phyloP scores from a whole-genome alignment of 2,797 vertebrate species.

The Etheostoma perlongum region DNA sequence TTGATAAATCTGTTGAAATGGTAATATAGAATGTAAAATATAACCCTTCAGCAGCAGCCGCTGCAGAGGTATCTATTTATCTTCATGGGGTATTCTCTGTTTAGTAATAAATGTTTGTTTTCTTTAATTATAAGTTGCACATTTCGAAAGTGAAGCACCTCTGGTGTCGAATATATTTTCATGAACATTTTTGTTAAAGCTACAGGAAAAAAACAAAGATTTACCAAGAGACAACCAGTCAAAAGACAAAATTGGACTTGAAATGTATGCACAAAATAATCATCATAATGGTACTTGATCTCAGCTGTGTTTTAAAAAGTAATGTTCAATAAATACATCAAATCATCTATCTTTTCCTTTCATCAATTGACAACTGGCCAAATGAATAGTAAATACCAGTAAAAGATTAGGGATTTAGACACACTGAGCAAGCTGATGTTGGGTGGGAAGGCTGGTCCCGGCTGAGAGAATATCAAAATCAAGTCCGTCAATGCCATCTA shows the following conservation, averaged over 20 bases:
- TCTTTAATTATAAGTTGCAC: not conserved
- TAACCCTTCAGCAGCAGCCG: not conserved
- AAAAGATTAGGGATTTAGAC: not conserved
- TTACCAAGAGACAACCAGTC: conserved; percentile 1
- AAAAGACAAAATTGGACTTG: not conserved
- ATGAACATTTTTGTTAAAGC: conserved; percentile 3
- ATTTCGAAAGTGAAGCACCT: not conserved
- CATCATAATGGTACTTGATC: not conserved
- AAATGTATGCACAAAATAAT: conserved; percentile 16
- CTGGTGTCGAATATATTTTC: not conserved
- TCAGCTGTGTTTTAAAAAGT: not conserved
- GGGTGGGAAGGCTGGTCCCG: conserved; percentile 6
- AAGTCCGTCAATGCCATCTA: conserved; percentile 81
- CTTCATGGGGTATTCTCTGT: not conserved
- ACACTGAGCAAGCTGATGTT: conserved; percentile 2
- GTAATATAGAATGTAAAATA: conserved; percentile 25
- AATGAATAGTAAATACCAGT: not conserved
- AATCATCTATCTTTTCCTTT: conserved; percentile 6
- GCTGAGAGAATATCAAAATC: conserved; percentile 26
- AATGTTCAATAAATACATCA: not conserved
- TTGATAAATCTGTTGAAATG: conserved; percentile 37
- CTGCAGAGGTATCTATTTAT: conserved; percentile 8
- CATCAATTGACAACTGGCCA: not conserved
- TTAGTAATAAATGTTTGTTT: conserved; percentile 3
- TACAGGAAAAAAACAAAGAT: not conserved